phyloP scores from a whole-genome alignment of 2,888 invertebrate species.

The Melieria crassipennis region DNA sequence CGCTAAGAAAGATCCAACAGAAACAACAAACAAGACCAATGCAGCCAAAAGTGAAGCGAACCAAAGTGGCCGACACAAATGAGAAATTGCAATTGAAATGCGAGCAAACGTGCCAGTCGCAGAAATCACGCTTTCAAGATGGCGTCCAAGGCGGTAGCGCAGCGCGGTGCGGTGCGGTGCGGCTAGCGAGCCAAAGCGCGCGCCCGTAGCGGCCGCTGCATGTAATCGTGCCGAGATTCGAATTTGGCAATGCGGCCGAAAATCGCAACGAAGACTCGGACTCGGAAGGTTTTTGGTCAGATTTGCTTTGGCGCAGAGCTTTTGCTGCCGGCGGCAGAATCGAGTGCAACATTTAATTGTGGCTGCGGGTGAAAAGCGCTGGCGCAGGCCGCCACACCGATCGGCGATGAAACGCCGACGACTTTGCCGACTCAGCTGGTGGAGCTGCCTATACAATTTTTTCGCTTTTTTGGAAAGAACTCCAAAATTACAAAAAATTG shows the following conservation, averaged over 20 bases:
- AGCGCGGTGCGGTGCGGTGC: not conserved
- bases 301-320: too few species aligned
- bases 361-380: not conserved
- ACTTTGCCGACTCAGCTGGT: not conserved
- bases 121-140: conserved; percentile 36
- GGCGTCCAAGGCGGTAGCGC: not conserved
- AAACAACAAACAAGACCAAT: too few species aligned
- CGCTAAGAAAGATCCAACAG: too few species aligned
- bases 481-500: too few species aligned
- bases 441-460: too few species aligned
- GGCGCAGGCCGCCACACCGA: not conserved
- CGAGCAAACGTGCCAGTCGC: conserved; percentile 59
- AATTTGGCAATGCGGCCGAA: conserved; percentile 26
- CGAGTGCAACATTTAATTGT: not conserved
- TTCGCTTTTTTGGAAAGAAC: too few species aligned
- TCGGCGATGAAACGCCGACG: not conserved
- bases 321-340: too few species aligned
- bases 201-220: conserved; percentile 12
- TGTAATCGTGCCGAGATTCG: conserved; percentile 32
- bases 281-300: too few species aligned
- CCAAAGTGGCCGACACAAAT: conserved; percentile 8
- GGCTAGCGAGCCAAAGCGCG: conserved; percentile 10
- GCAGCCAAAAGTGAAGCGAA: too few species aligned
- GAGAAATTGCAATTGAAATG: conserved; percentile 60
- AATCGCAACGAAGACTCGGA: too few species aligned